Conservation (phyloP, 1,140 invertebrate species). For the Lamellibrachia luymesi region DNA sequence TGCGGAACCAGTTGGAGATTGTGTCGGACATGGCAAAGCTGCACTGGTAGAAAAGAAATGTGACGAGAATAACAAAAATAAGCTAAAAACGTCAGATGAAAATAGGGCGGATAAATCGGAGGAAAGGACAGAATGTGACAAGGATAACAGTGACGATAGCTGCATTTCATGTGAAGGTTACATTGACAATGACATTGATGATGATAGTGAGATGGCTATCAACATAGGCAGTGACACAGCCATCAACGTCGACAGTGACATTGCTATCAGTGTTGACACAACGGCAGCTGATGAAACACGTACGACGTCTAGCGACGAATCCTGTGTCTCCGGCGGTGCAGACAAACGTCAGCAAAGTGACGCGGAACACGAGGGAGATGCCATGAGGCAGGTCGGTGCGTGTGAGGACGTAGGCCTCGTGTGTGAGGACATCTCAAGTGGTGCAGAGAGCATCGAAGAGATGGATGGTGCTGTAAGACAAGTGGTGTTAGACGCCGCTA, state of each 20-base stretch:
- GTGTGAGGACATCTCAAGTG: background rate
- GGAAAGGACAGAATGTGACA: background rate
- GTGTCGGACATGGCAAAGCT: background rate
- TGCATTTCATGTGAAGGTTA: slow-evolving; percentile 16
- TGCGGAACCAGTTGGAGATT: background rate
- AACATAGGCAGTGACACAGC: background rate
- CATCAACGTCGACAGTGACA: background rate
- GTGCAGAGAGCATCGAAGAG: background rate
- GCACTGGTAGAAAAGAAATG: background rate
- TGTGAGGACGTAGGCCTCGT: background rate
- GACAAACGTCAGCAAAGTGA: background rate
- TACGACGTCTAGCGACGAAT: background rate
- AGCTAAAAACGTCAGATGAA: background rate
- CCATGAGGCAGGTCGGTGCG: background rate
- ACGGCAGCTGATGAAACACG: background rate
- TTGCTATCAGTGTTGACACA: background rate
- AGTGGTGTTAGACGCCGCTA: background rate
- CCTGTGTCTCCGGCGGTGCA: background rate
- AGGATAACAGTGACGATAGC: background rate
- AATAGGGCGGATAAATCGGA: background rate
- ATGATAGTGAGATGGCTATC: background rate
- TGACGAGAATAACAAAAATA: background rate
- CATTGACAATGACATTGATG: slow-evolving; percentile 28
- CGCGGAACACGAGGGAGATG: background rate
- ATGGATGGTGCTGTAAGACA: background rate